phyloP scores from a whole-genome alignment of 2,888 invertebrate species.

The Epinotia brunnichana region DNA sequence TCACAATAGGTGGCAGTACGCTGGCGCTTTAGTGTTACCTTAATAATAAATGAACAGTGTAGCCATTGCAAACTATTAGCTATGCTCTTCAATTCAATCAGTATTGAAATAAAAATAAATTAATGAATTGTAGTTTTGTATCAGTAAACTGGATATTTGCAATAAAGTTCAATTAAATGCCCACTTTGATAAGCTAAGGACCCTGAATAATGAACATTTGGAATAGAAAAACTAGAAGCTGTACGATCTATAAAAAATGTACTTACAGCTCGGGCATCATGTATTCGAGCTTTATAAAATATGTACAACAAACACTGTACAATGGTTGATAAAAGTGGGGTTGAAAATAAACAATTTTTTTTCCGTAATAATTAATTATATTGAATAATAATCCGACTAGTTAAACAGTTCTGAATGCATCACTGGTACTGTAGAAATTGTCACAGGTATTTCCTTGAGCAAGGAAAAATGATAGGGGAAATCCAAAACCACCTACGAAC shows the following conservation, averaged over 20 bases:
- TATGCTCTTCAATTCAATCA: not conserved
- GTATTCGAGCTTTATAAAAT: not conserved
- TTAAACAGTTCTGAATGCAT: slow-evolving; percentile 54
- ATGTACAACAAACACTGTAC: slow-evolving; percentile 13
- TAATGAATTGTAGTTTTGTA: not conserved
- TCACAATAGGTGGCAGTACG: slow-evolving; percentile 25
- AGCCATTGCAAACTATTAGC: slow-evolving; percentile 7
- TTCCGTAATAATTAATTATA: slow-evolving; percentile 5
- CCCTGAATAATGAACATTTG: not conserved
- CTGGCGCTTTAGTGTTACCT: slow-evolving; percentile 14
- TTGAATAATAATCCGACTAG: slow-evolving; percentile 1
- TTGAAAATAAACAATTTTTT: slow-evolving; percentile 1
- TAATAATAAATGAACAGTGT: not conserved
- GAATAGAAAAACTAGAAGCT: not conserved
- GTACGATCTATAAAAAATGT: not conserved
- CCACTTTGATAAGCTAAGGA: not conserved
- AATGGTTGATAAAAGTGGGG: slow-evolving; percentile 14
- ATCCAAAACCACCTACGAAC: slow-evolving; percentile 60
- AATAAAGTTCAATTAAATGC: no score
- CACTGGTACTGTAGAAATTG: slow-evolving; percentile 64
- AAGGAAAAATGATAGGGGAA: slow-evolving; percentile 63
- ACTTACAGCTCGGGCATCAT: not conserved
- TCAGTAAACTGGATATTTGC: not conserved
- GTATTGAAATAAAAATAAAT: no score
- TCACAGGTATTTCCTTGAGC: slow-evolving; percentile 62